phyloP scores from a whole-genome alignment of 2,797 vertebrate genomes.

The Percopsis omiscomaycus region DNA sequence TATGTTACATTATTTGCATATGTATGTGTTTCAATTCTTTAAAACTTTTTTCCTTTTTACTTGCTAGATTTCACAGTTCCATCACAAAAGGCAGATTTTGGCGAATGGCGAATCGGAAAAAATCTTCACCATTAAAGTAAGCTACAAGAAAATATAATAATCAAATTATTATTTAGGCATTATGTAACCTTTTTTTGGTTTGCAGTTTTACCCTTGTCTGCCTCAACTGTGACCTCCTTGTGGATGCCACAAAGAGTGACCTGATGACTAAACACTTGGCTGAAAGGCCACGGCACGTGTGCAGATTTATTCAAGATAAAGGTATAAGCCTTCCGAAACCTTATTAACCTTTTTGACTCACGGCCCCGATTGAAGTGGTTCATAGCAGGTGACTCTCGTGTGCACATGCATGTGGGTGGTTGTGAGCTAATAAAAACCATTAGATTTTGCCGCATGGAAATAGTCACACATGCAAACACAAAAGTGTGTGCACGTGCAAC shows the following conservation, averaged over 20 bases:
- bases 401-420: too few species aligned
- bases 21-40: background rate
- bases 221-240: slow-evolving; percentile 89
- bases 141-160: slow-evolving; percentile 4
- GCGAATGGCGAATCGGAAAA: slow-evolving; percentile 80
- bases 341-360: too few species aligned
- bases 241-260: slow-evolving; percentile 84
- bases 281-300: slow-evolving; percentile 83
- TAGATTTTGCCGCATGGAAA: too few species aligned
- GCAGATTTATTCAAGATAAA: slow-evolving; percentile 87
- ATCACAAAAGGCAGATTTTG: slow-evolving; percentile 83
- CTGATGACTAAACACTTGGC: slow-evolving; percentile 91
- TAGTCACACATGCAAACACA: too few species aligned
- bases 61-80: slow-evolving; percentile 88
- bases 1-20: background rate
- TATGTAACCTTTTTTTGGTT: slow-evolving; percentile 14
- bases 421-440: too few species aligned
- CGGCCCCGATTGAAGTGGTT: too few species aligned
- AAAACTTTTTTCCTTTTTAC: background rate
- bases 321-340: slow-evolving; percentile 54
- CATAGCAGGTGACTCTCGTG: too few species aligned
- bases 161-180: background rate
- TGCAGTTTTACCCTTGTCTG: slow-evolving; percentile 88
- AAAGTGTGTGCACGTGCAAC: too few species aligned
- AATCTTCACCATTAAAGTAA: slow-evolving; percentile 80